Conservation (phyloP, 2,113 vertebrate genomes). For the Oreotrochilus melanogaster region DNA sequence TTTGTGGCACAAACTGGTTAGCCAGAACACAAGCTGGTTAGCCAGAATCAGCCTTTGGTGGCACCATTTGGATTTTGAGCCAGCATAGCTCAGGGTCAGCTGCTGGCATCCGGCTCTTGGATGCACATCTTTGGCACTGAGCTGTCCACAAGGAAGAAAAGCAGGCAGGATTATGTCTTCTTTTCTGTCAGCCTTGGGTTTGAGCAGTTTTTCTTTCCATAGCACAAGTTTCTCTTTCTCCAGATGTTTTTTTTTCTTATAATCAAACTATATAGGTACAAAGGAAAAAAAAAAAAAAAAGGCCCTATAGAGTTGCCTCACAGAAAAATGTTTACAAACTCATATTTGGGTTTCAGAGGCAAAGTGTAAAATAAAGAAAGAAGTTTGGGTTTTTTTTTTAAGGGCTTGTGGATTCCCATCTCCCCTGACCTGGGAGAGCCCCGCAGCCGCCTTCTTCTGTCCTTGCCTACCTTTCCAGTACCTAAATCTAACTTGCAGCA, state of each 20-base stretch:
- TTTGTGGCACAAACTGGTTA: fast-evolving
- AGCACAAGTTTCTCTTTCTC: neutral
- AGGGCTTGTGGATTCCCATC: neutral
- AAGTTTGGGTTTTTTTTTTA: neutral
- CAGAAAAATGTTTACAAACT: neutral
- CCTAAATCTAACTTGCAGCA: neutral
- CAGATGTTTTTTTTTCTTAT: neutral
- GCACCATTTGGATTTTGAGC: fast-evolving
- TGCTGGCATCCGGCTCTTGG: fast-evolving
- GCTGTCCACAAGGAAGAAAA: neutral
- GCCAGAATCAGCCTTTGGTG: fast-evolving
- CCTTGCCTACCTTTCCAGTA: neutral
- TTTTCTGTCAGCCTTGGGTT: neutral
- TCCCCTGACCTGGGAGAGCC: neutral
- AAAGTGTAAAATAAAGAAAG: neutral
- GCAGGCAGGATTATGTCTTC: fast-evolving
- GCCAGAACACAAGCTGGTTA: neutral
- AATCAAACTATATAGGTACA: neutral
- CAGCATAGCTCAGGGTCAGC: fast-evolving
- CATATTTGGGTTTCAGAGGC: neutral
- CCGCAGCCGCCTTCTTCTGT: neutral
- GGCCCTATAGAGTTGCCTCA: neutral
- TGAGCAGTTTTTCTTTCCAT: neutral
- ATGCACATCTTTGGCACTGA: fast-evolving
- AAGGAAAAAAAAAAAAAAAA: neutral